phyloP scores from a whole-genome alignment of 2,113 vertebrate species.

The Xenopus borealis region DNA sequence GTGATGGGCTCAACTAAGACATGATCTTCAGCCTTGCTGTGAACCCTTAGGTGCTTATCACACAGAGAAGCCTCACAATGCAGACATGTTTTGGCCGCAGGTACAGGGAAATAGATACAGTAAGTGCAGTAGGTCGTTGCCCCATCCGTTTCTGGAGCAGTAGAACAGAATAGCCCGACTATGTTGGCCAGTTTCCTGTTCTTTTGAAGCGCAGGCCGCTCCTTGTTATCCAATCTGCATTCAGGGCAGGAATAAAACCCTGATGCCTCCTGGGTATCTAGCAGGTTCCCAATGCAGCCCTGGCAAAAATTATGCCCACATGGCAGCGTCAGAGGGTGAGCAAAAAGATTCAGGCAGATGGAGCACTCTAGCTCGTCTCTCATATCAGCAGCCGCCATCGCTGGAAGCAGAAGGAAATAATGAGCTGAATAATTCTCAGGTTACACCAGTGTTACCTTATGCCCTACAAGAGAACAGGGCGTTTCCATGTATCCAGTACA shows the following conservation, averaged over 20 bases:
- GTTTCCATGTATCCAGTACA: too few relatives aligned
- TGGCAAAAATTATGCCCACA: too few relatives aligned
- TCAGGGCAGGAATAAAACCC: constrained; percentile 16
- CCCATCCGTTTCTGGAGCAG: neutral
- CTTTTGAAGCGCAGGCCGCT: neutral
- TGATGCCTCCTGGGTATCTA: neutral
- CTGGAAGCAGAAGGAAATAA: neutral
- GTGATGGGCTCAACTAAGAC: constrained; percentile 4
- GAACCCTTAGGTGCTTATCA: neutral
- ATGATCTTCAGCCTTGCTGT: neutral
- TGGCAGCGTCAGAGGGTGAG: neutral
- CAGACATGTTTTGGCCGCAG: too few relatives aligned
- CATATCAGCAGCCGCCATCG: too few relatives aligned
- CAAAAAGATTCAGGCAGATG: neutral
- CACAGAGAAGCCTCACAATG: neutral
- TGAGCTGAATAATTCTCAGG: neutral
- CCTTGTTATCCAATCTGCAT: neutral
- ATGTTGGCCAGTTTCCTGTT: neutral
- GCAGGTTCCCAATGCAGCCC: neutral
- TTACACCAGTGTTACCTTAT: neutral
- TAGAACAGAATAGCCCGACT: neutral
- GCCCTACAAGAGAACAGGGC: too few relatives aligned
- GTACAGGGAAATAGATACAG: neutral
- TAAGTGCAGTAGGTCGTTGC: neutral
- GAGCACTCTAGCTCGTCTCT: neutral